Base-by-base conservation (phyloP, 2,888 invertebrate species). In the Geophilus truncorum region DNA sequence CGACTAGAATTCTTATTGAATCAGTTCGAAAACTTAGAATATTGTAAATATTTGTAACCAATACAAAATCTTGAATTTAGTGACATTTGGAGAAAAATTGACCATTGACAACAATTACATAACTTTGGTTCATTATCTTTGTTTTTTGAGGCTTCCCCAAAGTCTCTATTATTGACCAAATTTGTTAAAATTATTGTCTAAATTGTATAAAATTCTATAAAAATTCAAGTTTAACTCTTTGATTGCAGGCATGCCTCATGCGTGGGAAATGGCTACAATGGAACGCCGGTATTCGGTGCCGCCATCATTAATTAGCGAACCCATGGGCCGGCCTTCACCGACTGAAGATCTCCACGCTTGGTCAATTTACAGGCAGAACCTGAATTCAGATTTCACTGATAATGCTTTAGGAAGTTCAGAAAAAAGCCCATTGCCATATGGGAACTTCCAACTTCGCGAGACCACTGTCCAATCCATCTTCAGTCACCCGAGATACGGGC, bases 321-420 rank as follows among this genome's bases (percentile, higher is more conserved):
- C 76, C 70, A 82, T 23, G 81, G 83, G 75, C 75, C 83, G 36
- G 82, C 82, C 51, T 81, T 82, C 45, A 32, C 81, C 81, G 12
- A 80, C 82, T 79, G 96, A 96, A 87, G 96, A 96, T 87, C 90
- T 97, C 82, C 96, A 97, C 87, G 96, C 96, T 82, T 97, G 97
- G 97, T 96, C 96, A 84, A 97, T 97, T 87, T 88, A 87, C 84
- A 83, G 96, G 87, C 96, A 96, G 91, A 96, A 96, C 87, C 89
- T 96, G 84, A 96, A 96, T 88, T 96, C 96, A 0, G 96, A 96
- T 89, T 96, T 96, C 88, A 96, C 96, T 83, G 96, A 96, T 88
- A 95, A 95, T 84, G 96, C 96, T 0, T 88, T 96, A 83, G 96
- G 96, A 80, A 95, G 94, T 83, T 94, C 95, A 57, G 96, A 96